Percentiles rank a stretch among this genome's conserved stretches.
Conservation (phyloP, 2,797 vertebrate genomes). For the Acridotheres tristis region DNA sequence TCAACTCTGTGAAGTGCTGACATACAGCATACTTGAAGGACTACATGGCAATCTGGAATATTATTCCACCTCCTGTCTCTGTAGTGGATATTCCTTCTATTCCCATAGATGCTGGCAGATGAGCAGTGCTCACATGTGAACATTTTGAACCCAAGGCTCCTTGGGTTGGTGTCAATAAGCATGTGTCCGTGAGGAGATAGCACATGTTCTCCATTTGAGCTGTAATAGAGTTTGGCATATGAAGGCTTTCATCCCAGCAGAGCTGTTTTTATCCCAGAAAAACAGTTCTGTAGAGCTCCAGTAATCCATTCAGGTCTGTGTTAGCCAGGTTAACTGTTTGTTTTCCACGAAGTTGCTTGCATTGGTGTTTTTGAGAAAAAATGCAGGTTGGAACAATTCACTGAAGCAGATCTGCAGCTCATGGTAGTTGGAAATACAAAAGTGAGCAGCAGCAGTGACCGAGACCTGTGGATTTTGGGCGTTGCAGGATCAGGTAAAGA, state of each 20-base stretch:
- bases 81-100: background rate
- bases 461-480: background rate
- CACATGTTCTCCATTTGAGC: background rate
- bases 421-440: background rate
- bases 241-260: constrained; percentile 14
- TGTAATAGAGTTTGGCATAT: background rate
- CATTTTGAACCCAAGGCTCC: background rate
- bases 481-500: accelerated
- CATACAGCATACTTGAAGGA: background rate
- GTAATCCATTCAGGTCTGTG: background rate
- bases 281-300: background rate
- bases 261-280: background rate
- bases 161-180: background rate
- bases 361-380: constrained; percentile 12
- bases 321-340: background rate
- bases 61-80: background rate
- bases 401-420: background rate
- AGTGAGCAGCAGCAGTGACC: accelerated
- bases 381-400: background rate
- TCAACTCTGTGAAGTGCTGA: background rate
- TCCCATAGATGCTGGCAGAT: background rate
- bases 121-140: background rate
- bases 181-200: background rate
- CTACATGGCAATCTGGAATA: background rate
- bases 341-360: constrained; percentile 21